phyloP scores from a whole-genome alignment of 2,113 vertebrate genomes.

The Elaphurus davidianus region DNA sequence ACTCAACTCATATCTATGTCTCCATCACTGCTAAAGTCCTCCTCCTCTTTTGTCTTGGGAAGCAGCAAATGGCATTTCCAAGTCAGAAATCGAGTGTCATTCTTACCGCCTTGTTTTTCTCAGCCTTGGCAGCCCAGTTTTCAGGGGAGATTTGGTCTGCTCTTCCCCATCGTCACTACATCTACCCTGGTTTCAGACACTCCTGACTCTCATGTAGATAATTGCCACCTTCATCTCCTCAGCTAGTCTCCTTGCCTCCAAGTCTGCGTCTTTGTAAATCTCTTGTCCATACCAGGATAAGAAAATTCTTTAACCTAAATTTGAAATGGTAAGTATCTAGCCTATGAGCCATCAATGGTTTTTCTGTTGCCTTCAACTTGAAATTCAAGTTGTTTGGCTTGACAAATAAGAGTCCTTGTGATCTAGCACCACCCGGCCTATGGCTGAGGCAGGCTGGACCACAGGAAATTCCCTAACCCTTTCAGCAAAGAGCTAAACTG shows the following conservation, averaged over 20 bases:
- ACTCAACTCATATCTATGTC: not conserved
- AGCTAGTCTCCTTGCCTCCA: not conserved
- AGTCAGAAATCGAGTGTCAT: not conserved
- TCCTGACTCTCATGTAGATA: not conserved
- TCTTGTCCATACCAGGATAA: not conserved
- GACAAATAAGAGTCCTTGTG: not conserved
- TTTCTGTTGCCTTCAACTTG: not conserved
- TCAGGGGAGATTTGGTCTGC: not conserved
- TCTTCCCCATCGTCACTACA: not conserved
- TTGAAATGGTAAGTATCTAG: not conserved
- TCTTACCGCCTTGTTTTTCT: not conserved
- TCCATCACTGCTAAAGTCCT: not conserved
- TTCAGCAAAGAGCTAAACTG: not conserved
- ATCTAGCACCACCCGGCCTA: not conserved
- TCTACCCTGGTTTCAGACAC: not conserved
- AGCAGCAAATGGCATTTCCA: not conserved
- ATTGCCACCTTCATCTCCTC: not conserved
- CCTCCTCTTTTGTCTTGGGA: not conserved
- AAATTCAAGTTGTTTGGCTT: not conserved
- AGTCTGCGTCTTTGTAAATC: accelerated
- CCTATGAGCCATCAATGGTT: not conserved
- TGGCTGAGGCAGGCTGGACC: not conserved
- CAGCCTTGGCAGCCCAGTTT: not conserved
- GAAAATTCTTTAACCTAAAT: not conserved
- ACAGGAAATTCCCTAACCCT: not conserved